Conservation (phyloP, 1,140 invertebrate genomes). For the Coptotermes formosanus region DNA sequence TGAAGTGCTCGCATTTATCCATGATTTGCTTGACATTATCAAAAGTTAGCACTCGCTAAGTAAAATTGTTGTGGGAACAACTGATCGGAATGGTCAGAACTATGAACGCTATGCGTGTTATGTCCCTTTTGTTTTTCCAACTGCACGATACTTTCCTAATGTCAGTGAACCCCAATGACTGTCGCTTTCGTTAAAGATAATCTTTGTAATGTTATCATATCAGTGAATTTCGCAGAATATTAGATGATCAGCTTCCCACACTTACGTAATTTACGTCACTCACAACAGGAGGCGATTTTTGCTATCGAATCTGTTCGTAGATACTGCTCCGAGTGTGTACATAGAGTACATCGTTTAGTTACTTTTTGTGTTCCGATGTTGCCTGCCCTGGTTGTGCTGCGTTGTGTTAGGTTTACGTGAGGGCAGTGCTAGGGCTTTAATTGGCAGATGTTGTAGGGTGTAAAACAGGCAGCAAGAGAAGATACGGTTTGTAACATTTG, state of each 20-base stretch:
- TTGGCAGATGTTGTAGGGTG: not conserved
- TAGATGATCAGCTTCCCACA: not conserved
- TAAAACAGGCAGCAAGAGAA: not conserved
- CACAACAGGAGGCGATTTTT: not conserved
- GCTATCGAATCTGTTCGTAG: not conserved
- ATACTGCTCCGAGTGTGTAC: not conserved
- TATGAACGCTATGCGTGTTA: too few relatives aligned
- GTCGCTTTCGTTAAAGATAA: not conserved
- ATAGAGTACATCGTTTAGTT: not conserved
- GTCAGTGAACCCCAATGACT: not conserved
- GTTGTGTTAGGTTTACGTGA: not conserved
- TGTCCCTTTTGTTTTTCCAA: not conserved
- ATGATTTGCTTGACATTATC: too few relatives aligned
- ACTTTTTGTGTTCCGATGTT: not conserved
- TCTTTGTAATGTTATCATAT: not conserved
- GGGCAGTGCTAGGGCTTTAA: not conserved
- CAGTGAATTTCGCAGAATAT: not conserved
- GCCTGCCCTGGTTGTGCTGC: not conserved
- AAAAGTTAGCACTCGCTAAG: too few relatives aligned
- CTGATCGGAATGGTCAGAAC: too few relatives aligned
- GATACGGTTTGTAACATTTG: not conserved
- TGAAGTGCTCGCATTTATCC: too few relatives aligned
- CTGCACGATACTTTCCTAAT: not conserved
- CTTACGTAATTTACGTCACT: not conserved
- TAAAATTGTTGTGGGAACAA: too few relatives aligned